Percentiles rank a stretch among this genome's conserved stretches.
Conservation (phyloP, 2,888 invertebrate genomes). For the Perizoma flavofasciatum region DNA sequence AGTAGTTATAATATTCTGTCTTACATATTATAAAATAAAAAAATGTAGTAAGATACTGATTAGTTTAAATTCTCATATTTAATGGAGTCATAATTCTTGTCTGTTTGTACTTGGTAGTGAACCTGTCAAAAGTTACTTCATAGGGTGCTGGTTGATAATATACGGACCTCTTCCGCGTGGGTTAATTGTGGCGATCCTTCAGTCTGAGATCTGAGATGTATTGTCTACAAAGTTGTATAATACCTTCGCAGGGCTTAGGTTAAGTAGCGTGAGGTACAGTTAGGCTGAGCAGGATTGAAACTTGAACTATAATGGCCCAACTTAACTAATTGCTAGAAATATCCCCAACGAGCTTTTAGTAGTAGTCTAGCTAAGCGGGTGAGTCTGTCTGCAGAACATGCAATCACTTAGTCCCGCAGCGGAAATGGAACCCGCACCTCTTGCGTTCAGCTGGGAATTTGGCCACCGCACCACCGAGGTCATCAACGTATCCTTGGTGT, state of each 20-base stretch:
- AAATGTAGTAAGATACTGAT: no score
- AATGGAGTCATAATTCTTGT: no score
- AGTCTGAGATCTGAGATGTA: constrained; percentile 33
- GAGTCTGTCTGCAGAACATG: no score
- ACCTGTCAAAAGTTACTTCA: constrained; percentile 2
- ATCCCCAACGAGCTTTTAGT: background rate
- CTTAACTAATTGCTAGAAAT: constrained; percentile 5
- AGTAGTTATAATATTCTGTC: no score
- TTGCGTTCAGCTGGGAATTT: no score
- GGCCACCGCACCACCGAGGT: no score
- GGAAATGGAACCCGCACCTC: no score
- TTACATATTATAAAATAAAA: no score
- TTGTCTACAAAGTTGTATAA: constrained; percentile 38
- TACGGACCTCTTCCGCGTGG: constrained; percentile 36
- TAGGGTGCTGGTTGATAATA: constrained; percentile 24
- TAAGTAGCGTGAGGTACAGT: constrained; percentile 10
- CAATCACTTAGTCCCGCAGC: no score
- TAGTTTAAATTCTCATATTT: no score
- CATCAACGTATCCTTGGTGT: no score
- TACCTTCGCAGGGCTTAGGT: constrained; percentile 23
- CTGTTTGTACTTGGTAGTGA: background rate
- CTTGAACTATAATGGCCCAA: constrained; percentile 6
- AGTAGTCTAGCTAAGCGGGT: background rate
- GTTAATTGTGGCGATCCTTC: constrained; percentile 46
- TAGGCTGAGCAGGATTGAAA: constrained; percentile 17